Percentiles rank a stretch among this genome's conserved stretches.
phyloP scores from a whole-genome alignment of 2,888 invertebrate species.

The Calameuta idolon region DNA sequence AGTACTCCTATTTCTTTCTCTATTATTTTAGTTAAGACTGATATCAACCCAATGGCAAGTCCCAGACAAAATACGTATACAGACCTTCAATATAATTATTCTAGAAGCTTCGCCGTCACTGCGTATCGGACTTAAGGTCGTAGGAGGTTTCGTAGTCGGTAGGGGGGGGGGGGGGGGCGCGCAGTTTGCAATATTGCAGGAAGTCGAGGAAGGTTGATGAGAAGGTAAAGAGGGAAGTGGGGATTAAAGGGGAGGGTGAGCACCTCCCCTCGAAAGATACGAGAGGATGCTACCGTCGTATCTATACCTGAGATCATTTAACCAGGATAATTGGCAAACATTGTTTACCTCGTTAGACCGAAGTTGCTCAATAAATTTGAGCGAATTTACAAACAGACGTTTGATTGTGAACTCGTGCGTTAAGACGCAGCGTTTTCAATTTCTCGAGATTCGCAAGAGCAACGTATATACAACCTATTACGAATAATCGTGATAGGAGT shows the following conservation, averaged over 20 bases:
- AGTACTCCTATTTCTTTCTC: no score
- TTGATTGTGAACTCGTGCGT: conserved; percentile 59
- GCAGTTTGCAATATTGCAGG: background rate
- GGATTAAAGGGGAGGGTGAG: no score
- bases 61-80: background rate
- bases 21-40: no score
- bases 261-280: no score
- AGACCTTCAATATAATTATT: background rate
- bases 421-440: conserved; percentile 64
- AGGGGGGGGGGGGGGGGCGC: background rate
- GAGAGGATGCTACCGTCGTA: conserved; percentile 1
- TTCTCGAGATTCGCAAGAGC: conserved; percentile 46
- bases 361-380: conserved; percentile 57
- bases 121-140: background rate
- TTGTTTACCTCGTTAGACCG: conserved; percentile 65
- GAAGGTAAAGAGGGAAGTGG: background rate
- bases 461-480: no score
- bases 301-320: conserved; percentile 51
- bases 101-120: background rate
- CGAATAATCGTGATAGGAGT: no score
- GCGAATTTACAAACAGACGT: conserved; percentile 59
- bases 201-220: background rate
- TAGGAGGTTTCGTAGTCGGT: background rate
- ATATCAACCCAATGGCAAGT: background rate
- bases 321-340: conserved; percentile 65